Evolutionary conservation across 2,888 invertebrate species (phyloP).

Genomic region (Macrosiphum euphorbiae): DNA sequence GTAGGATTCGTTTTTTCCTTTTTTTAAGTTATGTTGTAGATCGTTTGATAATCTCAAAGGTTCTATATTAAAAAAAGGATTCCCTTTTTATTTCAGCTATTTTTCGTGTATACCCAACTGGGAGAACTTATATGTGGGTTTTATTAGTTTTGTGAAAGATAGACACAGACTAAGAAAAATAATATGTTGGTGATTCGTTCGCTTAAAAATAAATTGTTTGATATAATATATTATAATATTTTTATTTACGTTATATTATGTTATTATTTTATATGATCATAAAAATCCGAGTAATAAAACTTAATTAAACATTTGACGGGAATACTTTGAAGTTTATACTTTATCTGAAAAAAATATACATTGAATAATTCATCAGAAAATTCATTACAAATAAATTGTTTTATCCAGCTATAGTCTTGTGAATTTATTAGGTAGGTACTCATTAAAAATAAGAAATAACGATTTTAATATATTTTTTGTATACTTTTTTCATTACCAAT

Average conservation of each 20-base stretch:
- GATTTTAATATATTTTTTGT: not conserved
- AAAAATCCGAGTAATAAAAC: constrained; percentile 19
- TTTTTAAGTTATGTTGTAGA: constrained; percentile 2
- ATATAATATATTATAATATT: not conserved
- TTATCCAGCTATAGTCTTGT: not conserved
- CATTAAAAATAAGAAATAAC: not conserved
- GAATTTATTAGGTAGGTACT: not conserved
- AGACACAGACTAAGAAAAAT: not conserved
- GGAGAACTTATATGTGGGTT: not conserved
- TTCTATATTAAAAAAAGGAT: not conserved
- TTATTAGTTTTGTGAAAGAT: not conserved
- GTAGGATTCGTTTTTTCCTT: not conserved
- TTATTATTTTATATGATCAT: not conserved
- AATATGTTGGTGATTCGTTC: not conserved
- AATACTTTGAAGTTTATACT: not conserved
- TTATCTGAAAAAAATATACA: not conserved
- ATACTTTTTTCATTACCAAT: not conserved
- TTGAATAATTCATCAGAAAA: constrained; percentile 35
- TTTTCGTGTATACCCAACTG: not conserved
- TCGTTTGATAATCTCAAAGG: not conserved
- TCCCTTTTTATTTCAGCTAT: not conserved
- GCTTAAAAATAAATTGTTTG: not conserved
- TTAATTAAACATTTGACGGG: constrained; percentile 28
- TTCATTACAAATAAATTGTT: not conserved
- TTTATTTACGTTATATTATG: not conserved